These are phyloP conservation scores for Fregata magnificens DNA, from an alignment of 2,113 vertebrate genomes.

Conservation along the genomic window DNA sequence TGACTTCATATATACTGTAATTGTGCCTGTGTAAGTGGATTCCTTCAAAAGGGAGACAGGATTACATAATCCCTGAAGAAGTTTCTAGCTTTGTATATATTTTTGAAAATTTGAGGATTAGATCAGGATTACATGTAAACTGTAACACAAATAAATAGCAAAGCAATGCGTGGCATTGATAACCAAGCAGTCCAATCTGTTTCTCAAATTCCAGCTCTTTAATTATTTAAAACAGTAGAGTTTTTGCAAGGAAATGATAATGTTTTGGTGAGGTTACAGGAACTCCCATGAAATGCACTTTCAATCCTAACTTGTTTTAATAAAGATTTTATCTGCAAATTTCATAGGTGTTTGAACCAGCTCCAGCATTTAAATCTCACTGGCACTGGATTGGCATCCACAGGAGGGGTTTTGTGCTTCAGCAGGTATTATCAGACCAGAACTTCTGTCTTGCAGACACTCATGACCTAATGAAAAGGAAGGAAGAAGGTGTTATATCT, in stretches of 20 bases:
- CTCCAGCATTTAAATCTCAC: constrained; percentile 48
- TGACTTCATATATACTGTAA: background rate
- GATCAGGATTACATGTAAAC: background rate
- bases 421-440: constrained; percentile 60
- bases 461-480: constrained; percentile 40
- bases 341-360: constrained; percentile 50
- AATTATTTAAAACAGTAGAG: background rate
- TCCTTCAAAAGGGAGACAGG: background rate
- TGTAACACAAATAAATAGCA: background rate
- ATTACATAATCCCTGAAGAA: background rate
- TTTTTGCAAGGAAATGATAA: constrained; percentile 38
- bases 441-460: constrained; percentile 49
- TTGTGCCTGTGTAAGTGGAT: background rate
- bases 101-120: background rate
- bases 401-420: constrained; percentile 14
- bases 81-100: background rate
- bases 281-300: constrained; percentile 36
- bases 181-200: background rate
- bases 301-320: constrained; percentile 41
- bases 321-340: constrained; percentile 49
- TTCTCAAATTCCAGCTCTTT: background rate
- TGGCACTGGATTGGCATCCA: constrained; percentile 19
- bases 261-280: constrained; percentile 30
- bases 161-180: background rate
- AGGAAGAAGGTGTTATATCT: constrained; percentile 30